Base-by-base conservation (phyloP, 2,113 vertebrate genomes). In the Sinocyclocheilus grahami region DNA sequence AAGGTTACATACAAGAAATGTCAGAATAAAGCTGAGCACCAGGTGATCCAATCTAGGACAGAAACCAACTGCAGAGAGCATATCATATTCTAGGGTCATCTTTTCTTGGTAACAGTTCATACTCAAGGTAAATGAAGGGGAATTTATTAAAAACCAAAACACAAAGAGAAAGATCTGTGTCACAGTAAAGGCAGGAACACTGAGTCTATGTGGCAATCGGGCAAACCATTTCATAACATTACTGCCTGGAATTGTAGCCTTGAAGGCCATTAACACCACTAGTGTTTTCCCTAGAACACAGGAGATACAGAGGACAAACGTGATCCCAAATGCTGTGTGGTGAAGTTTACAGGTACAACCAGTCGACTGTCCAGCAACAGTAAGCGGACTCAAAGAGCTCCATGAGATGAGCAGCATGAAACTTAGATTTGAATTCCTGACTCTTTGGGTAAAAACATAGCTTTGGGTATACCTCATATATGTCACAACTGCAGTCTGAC, bases 331-430 rank as follows among this genome's bases (percentile, higher is more conserved):
- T 0, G 91, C 92, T 13, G 89, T 93, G 87, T 93, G 91, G 39
- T 90, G 87, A 77, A 94, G 85, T 92, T 91, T 94, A 88, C 93
- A 94, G 84, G 92, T 93, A 92, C 92, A 93, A 8, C 78, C 79
- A 79, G 78, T 85, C 58, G 87, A 82, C 77, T 87, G 91, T 6
- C 87, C 89, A 33, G 92, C 92, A 86, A 93, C 92, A 80, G 91
- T 91, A 53, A 92, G 83, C 72, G 93, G 90, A 33, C 88, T 93
- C 48, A 92, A 86, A 85, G 91, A 92, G 69, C 93, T 93, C 46
- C 91, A 89, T 9, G 84, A 92, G 4, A 93, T 60, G 3, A 93
- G 89, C 42, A 95, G 83, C 51, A 94, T 82, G 71, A 93, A 93
- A 53, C 91, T 93, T 62, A 93, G 83, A 88, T 94, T 89, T 24